Percentiles rank a stretch among this genome's conserved stretches.
Evolutionary conservation across 2,888 invertebrate species (phyloP).

Genomic region (Mactromeris polynyma): DNA sequence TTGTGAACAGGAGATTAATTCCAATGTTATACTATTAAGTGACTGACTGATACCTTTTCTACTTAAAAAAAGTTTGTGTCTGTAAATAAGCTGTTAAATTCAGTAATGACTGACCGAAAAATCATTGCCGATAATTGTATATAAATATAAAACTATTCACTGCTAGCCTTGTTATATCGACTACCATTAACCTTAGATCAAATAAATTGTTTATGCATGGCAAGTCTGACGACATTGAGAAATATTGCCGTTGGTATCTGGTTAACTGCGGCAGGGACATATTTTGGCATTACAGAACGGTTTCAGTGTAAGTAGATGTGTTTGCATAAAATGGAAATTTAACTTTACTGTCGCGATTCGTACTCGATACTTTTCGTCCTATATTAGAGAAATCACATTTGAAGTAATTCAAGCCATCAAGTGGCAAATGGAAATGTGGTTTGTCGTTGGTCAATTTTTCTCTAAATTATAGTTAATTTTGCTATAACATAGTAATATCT

Average conservation of each 20-base stretch:
- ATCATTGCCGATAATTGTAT: too few species aligned
- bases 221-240: neutral
- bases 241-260: constrained; percentile 4
- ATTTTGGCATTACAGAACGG: constrained; percentile 14
- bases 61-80: too few species aligned
- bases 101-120: too few species aligned
- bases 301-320: neutral
- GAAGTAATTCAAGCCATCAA: neutral
- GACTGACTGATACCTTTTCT: too few species aligned
- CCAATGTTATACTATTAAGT: too few species aligned
- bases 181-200: neutral
- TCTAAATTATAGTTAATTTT: too few species aligned
- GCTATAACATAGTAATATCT: too few species aligned
- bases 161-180: too few species aligned
- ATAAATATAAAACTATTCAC: too few species aligned
- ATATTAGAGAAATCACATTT: neutral
- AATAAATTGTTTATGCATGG: neutral
- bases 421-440: neutral
- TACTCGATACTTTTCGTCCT: neutral
- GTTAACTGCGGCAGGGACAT: neutral
- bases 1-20: too few species aligned
- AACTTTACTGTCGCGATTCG: neutral
- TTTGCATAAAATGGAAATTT: neutral
- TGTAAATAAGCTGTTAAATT: too few species aligned
- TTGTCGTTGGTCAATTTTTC: too few species aligned